These are phyloP conservation scores for Salminus brasiliensis DNA, from an alignment of 2,113 vertebrate species.

Conservation along the genomic window DNA sequence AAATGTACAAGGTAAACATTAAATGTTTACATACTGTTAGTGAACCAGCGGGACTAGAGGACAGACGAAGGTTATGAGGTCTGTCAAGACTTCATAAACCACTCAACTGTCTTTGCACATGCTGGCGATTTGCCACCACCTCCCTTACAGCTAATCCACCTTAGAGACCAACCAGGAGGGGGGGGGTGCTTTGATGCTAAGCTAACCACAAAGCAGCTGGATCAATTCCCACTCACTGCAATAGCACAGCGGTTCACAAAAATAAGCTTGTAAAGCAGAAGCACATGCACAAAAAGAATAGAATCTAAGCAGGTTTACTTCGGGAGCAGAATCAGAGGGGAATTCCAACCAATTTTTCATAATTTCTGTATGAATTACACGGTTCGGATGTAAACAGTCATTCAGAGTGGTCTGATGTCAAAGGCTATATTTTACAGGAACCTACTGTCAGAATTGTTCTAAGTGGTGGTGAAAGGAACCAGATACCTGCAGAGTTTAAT, in stretches of 20 bases:
- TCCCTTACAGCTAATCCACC: neutral
- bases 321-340: neutral
- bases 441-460: too few relatives aligned
- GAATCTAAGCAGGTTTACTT: neutral
- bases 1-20: too few relatives aligned
- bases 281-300: neutral
- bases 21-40: neutral
- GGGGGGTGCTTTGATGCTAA: neutral
- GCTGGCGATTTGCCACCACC: neutral
- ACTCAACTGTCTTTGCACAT: neutral
- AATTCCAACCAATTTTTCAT: too few relatives aligned
- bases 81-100: slow-evolving; percentile 28
- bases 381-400: neutral
- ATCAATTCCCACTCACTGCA: neutral
- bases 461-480: too few relatives aligned
- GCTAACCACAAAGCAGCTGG: neutral
- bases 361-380: neutral
- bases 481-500: too few relatives aligned
- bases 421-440: too few relatives aligned
- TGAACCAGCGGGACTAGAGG: neutral
- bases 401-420: too few relatives aligned
- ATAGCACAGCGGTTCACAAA: neutral
- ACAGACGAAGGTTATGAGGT: slow-evolving; percentile 10
- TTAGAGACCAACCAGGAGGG: neutral
- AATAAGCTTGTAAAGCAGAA: neutral